phyloP scores from a whole-genome alignment of 1,140 invertebrate species.

The Megalopta genalis region DNA sequence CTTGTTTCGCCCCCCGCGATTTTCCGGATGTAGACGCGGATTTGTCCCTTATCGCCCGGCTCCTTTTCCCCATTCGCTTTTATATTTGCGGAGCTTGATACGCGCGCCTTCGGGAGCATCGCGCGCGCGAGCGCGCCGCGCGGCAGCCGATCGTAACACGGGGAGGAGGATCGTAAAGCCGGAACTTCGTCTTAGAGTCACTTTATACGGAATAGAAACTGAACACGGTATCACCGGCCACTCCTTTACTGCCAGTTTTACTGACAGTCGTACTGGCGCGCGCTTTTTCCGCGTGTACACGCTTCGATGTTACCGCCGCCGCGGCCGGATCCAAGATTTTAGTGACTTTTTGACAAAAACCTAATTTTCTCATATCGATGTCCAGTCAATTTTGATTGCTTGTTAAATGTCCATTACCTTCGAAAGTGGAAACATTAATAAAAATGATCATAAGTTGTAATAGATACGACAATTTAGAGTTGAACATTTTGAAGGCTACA shows the following conservation, averaged over 20 bases:
- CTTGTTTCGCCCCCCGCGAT: not conserved
- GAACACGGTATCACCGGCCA: not conserved
- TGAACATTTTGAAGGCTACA: too few relatives aligned
- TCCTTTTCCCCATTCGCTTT: conserved; percentile 8
- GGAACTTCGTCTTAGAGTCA: conserved; percentile 2
- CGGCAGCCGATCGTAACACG: not conserved
- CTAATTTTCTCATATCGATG: too few relatives aligned
- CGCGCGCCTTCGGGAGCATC: not conserved
- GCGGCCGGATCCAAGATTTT: too few relatives aligned
- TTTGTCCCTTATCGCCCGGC: not conserved
- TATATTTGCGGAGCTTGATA: conserved; percentile 6
- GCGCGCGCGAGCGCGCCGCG: not conserved
- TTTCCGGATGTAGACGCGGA: not conserved
- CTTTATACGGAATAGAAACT: not conserved
- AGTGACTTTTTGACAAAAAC: too few relatives aligned
- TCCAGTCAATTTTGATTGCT: too few relatives aligned
- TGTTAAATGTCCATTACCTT: too few relatives aligned
- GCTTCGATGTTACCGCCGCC: too few relatives aligned
- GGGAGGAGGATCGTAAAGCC: not conserved
- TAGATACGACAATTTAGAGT: too few relatives aligned
- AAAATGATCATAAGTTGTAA: too few relatives aligned
- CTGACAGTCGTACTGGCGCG: not conserved
- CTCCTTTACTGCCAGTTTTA: not conserved
- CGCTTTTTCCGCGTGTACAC: too few relatives aligned
- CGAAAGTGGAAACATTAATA: too few relatives aligned